phyloP scores from a whole-genome alignment of 37 sponge, comb jelly and placozoan species.

The Hormiphora californensis region DNA sequence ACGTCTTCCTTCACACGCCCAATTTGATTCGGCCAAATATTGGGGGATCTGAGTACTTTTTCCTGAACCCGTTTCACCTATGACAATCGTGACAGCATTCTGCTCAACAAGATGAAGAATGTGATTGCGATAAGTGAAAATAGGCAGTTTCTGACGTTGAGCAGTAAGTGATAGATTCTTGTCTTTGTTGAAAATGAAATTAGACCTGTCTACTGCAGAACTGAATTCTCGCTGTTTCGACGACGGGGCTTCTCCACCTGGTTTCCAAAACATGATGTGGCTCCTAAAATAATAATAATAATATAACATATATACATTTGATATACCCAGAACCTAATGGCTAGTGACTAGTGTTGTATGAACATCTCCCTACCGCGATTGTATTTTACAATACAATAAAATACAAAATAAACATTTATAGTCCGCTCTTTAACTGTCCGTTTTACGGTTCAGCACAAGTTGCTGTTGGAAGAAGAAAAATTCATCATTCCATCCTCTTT shows the following conservation, averaged over 20 bases:
- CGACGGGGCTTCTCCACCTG: background rate
- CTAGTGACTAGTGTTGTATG: too few species aligned
- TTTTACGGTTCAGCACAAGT: too few species aligned
- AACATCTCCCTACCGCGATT: too few species aligned
- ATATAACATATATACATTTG: too few species aligned
- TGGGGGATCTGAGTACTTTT: slow-evolving; percentile 88
- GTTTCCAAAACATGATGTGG: slow-evolving; percentile 46
- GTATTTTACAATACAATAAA: too few species aligned
- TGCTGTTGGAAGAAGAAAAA: too few species aligned
- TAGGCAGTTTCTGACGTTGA: slow-evolving; percentile 56
- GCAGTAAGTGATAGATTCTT: background rate
- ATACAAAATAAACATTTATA: too few species aligned
- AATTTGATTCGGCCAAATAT: slow-evolving; percentile 73
- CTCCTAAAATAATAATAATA: too few species aligned
- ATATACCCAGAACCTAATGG: too few species aligned
- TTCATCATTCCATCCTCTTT: too few species aligned
- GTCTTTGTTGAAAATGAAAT: background rate
- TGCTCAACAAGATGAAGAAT: slow-evolving; percentile 73
- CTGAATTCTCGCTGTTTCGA: slow-evolving; percentile 7
- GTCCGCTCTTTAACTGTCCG: too few species aligned
- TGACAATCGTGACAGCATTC: slow-evolving; percentile 64
- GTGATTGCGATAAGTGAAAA: slow-evolving; percentile 74
- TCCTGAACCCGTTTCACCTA: slow-evolving; percentile 86
- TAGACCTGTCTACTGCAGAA: background rate
- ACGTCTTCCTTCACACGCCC: slow-evolving; percentile 53